Evolutionary conservation across 2,797 vertebrate genomes (phyloP), one percentile per base, ranked within the genome.

Genomic region (Notolabrus celidotus): DNA sequence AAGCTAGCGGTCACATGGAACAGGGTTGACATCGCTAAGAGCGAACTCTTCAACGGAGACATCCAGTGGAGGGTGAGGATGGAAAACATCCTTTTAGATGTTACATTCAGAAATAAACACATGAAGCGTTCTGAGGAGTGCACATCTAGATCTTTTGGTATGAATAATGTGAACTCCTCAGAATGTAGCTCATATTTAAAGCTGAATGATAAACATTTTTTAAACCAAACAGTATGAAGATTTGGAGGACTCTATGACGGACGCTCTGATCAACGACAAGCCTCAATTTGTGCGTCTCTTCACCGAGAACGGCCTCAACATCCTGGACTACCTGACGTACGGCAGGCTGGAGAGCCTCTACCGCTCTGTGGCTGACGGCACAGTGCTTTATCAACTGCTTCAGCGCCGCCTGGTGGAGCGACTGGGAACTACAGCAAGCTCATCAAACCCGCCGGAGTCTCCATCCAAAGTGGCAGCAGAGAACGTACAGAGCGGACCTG

Each of bases 1-100:
- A 97, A 93, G 41, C 79, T 98, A 8, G 97, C 97, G 0, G 95
- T 98, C 59, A 93, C 96, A 6, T 98, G 97, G 97, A 96, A 97
- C 92, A 94, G 96, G 10, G 96, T 97, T 31, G 97, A 97, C 86
- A 97, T 98, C 14, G 97, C 96, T 56, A 96, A 95, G 85, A 97
- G 94, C 15, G 96, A 97, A 86, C 93, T 98, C 56, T 97, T 98
- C 80, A 95, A 95, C 23, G 96, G 95, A 55, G 94, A 95, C 82
- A 95, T 97, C 45, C 88, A 94, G 0, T 98, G 97, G 97, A 93
- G 85, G 94, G 97, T 97, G 80, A 85, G 71, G 2, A 12, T 15
- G 3, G 5, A 17, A 58, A 25, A 33, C 19, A 33, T 54, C 52
- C 42, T 15, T 33, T 56, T 11, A 46, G n/a, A 15, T 12, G 57